These are phyloP conservation scores for Microplitis mediator DNA, from an alignment of 1,140 invertebrate genomes.

Conservation along the genomic window DNA sequence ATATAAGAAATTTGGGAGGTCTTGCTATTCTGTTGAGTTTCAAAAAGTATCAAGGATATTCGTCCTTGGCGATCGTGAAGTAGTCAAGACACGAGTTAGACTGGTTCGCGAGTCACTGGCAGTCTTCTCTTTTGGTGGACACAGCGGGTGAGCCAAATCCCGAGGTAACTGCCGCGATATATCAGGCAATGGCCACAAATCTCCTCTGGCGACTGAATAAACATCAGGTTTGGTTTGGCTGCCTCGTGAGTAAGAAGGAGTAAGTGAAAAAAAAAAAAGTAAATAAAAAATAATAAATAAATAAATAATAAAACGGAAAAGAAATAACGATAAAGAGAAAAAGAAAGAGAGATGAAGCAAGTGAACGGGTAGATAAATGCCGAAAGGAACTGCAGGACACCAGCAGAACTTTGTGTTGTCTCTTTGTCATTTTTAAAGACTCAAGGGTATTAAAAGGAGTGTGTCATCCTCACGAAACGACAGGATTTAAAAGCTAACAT, in stretches of 20 bases:
- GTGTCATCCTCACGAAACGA: slow-evolving; percentile 11
- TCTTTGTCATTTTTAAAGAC: slow-evolving; percentile 16
- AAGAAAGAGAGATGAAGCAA: not conserved
- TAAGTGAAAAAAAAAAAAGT: not conserved
- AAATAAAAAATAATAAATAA: not conserved
- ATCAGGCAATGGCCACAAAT: slow-evolving; percentile 48
- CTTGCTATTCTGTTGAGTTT: not conserved
- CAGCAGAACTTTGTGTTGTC: not conserved
- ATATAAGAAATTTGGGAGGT: not conserved
- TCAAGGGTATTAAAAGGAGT: slow-evolving; percentile 5
- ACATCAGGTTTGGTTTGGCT: slow-evolving; percentile 18
- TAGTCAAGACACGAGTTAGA: slow-evolving; percentile 1
- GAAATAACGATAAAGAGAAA: not conserved
- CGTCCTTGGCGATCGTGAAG: slow-evolving; percentile 13
- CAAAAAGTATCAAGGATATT: slow-evolving; percentile 10
- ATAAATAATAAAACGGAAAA: not conserved
- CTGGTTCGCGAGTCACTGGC: slow-evolving; percentile 6
- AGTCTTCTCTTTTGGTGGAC: slow-evolving; percentile 37
- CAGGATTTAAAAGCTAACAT: slow-evolving; percentile 5
- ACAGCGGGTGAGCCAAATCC: slow-evolving; percentile 40
- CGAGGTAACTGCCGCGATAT: slow-evolving; percentile 41
- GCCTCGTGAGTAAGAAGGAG: slow-evolving; percentile 1
- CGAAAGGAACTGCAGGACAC: slow-evolving; percentile 11
- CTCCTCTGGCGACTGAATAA: slow-evolving; percentile 28
- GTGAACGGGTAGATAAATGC: slow-evolving; percentile 3